Evolutionary conservation across 2,113 vertebrate species (phyloP), one percentile per base, ranked within the genome.

Genomic region (Thamnophis sirtalis): DNA sequence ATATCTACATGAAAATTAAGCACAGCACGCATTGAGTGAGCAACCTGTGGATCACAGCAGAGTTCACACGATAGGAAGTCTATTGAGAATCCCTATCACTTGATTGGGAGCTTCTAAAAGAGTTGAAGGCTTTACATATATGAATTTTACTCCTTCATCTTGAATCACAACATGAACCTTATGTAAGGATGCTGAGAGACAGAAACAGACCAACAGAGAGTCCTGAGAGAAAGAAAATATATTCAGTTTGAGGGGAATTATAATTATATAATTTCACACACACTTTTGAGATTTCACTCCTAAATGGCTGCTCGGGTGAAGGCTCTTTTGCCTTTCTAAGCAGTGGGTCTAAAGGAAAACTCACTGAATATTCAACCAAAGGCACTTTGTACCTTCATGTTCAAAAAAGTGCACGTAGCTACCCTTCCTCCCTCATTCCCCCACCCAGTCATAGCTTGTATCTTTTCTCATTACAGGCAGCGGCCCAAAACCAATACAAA

Each of bases 401-500:
- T 97, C 95, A 96, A 96, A 97, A 97, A 96, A 92, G 96, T 96
- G 94, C 94, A 94, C 93, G 94, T 95, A 96, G 92, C 94, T 93
- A 94, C 95, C 89, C 21, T 95, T 94, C 93, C 86, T 93, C 94
- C 91, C 28, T 38, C 54, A 26, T 60, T 60, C 8, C 58, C 48
- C 15, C 96, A 38, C 96, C 92, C 90, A 49, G 95, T 92, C 51
- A 85, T n/a, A 43, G 80, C 73, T 49, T 89, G 0, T 96, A 97
- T 96, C 96, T 96, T 96, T 97, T 93, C 96, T 97, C 97, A 96
- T 97, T 97, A 97, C 93, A 97, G 97, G 96, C 97, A 97, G 95
- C 22, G 80, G 96, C 97, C 98, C 97, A 97, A 98, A 97, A 97
- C 96, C 96, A 98, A 98, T 97, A 97, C 0, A 90, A 97, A 97